Evolutionary conservation across 1,140 invertebrate species (phyloP), one percentile per base, ranked within the genome.

Genomic region (Pseudoatta argentina): DNA sequence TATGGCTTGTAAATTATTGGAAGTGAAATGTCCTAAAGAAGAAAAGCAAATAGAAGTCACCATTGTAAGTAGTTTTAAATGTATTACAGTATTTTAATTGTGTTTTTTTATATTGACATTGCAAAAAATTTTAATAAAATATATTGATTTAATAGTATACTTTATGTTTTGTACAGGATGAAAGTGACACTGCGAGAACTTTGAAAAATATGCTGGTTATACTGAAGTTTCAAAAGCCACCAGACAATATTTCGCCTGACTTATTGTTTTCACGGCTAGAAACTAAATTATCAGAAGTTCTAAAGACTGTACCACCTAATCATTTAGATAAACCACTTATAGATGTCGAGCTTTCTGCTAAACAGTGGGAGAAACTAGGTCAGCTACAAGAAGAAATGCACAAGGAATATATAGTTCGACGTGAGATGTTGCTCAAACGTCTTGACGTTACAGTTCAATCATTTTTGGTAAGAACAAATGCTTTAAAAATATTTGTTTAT

Each of bases 401-500:
- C 55, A 95, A 97, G 8, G 99, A 99, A 92, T 99, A 99, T 93
- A 96, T 96, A 92, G 96, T 98, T 59, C 95, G 98, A 83, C 95
- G 98, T 79, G 97, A 99, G 93, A 98, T 98, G 96, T 96, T 99
- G 87, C 94, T 99, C 1, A 98, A 98, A 86, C 96, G 99, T 72
- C 94, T 99, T 61, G 98, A 99, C 95, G 98, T 99, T 57, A 99
- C 99, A 4, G 97, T 99, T 91, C 98, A 98, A 94, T 99, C 98
- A 30, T 99, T 99, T 95, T 96, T 97, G 95, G 97, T 97, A 93
- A 93, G 61, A 79, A 67, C 61, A 0, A 59, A 63, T 61, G 3
- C 0, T 16, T 30, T 78, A n/a, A 51, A 21, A 51, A 72, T 6
- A 27, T 3, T 79, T 85, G 4, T 85, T 51, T 30, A 24, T 16